Evolutionary conservation across 2,888 invertebrate genomes (phyloP), one percentile per base, ranked within the genome.

Genomic region (Ischnura elegans): DNA sequence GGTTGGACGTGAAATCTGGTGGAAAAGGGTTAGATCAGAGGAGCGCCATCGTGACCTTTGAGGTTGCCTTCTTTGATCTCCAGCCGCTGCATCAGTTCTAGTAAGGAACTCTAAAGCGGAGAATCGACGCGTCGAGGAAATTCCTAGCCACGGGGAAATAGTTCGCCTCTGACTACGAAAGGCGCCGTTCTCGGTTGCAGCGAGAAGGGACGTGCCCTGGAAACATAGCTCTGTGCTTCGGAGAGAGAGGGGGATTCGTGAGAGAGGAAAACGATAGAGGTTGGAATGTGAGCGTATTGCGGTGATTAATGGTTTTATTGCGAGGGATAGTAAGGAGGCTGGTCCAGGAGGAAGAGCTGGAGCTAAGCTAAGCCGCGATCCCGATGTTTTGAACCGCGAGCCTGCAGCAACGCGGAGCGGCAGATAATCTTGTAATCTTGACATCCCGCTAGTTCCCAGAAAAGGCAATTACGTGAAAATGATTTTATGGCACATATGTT

Each of bases 201-300:
- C n/a, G 61, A 61, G 25, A 47, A 47, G 47, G 21, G 61, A n/a
- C 25, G 61, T 25, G 61, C 25, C 61, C 21, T 5, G 19, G 25
- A 25, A n/a, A n/a, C 61, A 61, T n/a, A 8, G n/a, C 6, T 61
- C n/a, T n/a, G n/a, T n/a, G n/a, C n/a, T 51, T 19, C 19, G 51
- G 25, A 8, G 8, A 8, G 61, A n/a, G 61, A n/a, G 61, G 61
- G 61, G n/a, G n/a, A 61, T n/a, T n/a, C 61, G 61, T 61, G 61
- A 61, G 61, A n/a, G n/a, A n/a, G n/a, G n/a, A n/a, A n/a, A n/a
- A 61, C 61, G 61, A 61, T 25, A n/a, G 61, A 61, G 61, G n/a
- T n/a, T 61, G 61, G 61, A 61, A 61, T 61, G 61, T 61, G 61
- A 61, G n/a, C 61, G 61, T 61, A 61, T 61, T 19, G 61, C 61